These are phyloP conservation scores for Actinemys pallida DNA, from an alignment of 2,113 vertebrate species.

Conservation along the genomic window DNA sequence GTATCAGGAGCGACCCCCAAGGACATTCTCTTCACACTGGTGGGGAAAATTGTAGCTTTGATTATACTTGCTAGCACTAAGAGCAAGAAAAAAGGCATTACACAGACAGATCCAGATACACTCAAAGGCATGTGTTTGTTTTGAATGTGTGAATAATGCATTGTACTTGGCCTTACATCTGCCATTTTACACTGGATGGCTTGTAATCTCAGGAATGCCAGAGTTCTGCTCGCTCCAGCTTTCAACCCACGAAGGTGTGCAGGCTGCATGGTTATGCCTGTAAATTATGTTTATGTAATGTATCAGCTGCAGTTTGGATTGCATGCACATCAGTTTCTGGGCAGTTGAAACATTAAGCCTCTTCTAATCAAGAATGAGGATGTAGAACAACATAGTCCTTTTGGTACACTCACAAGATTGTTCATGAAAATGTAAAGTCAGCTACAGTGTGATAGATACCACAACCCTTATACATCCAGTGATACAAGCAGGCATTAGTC, in stretches of 20 bases:
- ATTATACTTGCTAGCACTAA: background rate
- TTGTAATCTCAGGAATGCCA: constrained; percentile 46
- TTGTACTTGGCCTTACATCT: constrained; percentile 25
- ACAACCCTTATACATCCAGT: background rate
- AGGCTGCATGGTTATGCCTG: constrained; percentile 6
- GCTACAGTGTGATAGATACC: background rate
- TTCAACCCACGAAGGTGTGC: constrained; percentile 19
- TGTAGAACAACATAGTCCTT: background rate
- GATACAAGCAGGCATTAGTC: background rate
- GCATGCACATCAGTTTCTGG: background rate
- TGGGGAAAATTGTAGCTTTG: background rate
- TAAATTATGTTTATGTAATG: background rate
- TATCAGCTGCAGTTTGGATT: background rate
- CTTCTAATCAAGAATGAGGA: background rate
- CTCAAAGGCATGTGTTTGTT: constrained; percentile 24
- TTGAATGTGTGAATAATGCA: constrained; percentile 50
- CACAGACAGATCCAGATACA: background rate
- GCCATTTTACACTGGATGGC: constrained; percentile 49
- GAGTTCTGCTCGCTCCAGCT: constrained; percentile 8
- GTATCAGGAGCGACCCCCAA: background rate
- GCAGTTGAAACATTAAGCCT: background rate
- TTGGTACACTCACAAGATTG: background rate
- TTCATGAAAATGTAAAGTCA: background rate
- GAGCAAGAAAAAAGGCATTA: background rate
- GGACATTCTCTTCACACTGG: background rate